A percentile compares a stretch with the other conserved stretches of the same genome.
Evolutionary conservation across 1,140 invertebrate genomes (phyloP).

Genomic region (Parasteatoda tepidariorum): DNA sequence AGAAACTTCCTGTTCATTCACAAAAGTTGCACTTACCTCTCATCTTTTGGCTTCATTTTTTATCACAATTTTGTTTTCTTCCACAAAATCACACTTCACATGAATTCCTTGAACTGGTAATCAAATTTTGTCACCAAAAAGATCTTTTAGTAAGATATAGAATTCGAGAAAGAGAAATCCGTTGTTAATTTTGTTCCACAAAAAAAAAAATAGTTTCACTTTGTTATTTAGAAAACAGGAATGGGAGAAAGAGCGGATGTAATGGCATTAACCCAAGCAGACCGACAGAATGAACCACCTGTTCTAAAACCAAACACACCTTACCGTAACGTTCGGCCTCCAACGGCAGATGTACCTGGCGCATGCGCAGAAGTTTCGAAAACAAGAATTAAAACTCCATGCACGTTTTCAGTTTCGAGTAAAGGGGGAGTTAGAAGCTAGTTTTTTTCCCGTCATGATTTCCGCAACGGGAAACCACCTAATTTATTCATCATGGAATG

Average conservation of each 20-base stretch:
- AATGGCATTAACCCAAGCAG: constrained; percentile 15
- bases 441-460: too few species aligned
- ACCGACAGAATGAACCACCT: constrained; percentile 28
- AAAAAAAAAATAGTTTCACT: too few species aligned
- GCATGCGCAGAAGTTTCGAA: constrained; percentile 14
- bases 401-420: too few species aligned
- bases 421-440: too few species aligned
- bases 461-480: too few species aligned
- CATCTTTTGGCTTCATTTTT: constrained; percentile 39
- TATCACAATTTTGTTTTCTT: not conserved
- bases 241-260: not conserved
- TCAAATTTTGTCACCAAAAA: not conserved
- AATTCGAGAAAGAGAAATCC: not conserved
- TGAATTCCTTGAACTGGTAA: not conserved
- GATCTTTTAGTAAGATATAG: not conserved
- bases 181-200: not conserved
- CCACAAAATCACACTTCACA: not conserved
- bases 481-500: too few species aligned
- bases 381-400: not conserved
- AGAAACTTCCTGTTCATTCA: constrained; percentile 1
- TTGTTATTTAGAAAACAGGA: not conserved
- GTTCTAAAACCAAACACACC: constrained; percentile 37
- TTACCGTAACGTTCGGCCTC: not conserved
- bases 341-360: constrained; percentile 27
- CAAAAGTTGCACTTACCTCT: constrained; percentile 34